A percentile compares a stretch with the other conserved stretches of the same genome.
Conservation (phyloP, 2,888 invertebrate species). For the Smittia sp. region DNA sequence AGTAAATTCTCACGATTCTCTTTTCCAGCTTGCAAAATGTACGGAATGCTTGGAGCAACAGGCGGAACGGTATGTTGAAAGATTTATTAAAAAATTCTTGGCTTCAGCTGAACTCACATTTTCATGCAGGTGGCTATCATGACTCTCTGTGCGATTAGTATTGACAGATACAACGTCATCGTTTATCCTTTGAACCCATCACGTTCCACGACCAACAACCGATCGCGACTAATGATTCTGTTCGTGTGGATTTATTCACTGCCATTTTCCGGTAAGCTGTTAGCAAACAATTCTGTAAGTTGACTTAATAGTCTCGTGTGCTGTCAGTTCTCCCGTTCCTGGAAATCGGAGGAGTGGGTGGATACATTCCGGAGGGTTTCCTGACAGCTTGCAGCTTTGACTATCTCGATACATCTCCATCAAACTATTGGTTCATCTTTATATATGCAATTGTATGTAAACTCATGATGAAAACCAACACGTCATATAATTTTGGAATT, state of each 20-base stretch:
- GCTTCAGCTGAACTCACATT: constrained; percentile 72
- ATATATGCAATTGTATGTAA: constrained; percentile 65
- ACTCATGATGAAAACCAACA: neutral
- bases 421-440: constrained; percentile 67
- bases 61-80: constrained; percentile 31
- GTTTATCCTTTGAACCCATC: constrained; percentile 71
- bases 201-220: constrained; percentile 60
- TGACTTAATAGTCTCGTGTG: neutral
- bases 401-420: constrained; percentile 64
- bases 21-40: constrained; percentile 25
- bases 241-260: constrained; percentile 66
- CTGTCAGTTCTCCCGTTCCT: constrained; percentile 45
- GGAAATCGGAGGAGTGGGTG: constrained; percentile 69
- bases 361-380: constrained; percentile 80
- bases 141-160: constrained; percentile 73
- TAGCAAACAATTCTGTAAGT: neutral
- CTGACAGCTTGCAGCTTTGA: constrained; percentile 84
- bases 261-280: constrained; percentile 20
- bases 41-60: constrained; percentile 30
- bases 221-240: constrained; percentile 62
- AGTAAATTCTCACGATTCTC: neutral
- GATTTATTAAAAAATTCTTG: constrained; percentile 58
- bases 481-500: neutral
- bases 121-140: constrained; percentile 61
- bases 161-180: constrained; percentile 80